These are phyloP conservation scores for Sclerodermus sp. DNA, from an alignment of 2,888 invertebrate species.

Conservation along the genomic window DNA sequence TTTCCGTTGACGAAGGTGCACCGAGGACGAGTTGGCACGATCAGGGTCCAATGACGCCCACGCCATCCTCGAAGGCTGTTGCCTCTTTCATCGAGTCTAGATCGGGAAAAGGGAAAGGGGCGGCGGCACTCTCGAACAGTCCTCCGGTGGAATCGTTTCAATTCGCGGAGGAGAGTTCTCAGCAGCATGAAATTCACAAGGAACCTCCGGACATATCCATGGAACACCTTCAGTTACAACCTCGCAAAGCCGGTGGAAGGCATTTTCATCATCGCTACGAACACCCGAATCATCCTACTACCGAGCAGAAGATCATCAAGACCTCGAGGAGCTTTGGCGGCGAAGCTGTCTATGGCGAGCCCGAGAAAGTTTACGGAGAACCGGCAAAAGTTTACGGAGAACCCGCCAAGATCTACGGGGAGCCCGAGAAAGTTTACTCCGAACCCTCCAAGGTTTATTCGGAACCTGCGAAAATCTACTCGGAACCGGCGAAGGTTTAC, in stretches of 20 bases:
- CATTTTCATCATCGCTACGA: slow-evolving; percentile 37
- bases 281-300: too few species aligned
- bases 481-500: slow-evolving; percentile 62
- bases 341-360: slow-evolving; percentile 60
- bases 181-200: slow-evolving; percentile 36
- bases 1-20: slow-evolving; percentile 63
- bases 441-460: slow-evolving; percentile 62
- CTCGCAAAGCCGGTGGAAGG: slow-evolving; percentile 56
- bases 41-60: slow-evolving; percentile 37
- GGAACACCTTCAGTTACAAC: slow-evolving; percentile 53
- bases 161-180: slow-evolving; percentile 46
- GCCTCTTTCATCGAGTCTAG: too few species aligned
- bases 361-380: slow-evolving; percentile 59
- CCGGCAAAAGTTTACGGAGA: slow-evolving; percentile 53
- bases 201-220: slow-evolving; percentile 36
- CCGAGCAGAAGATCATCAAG: slow-evolving; percentile 57
- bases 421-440: slow-evolving; percentile 55
- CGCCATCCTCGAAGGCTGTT: slow-evolving; percentile 22
- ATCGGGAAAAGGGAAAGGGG: too few species aligned
- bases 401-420: slow-evolving; percentile 52
- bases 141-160: too few species aligned
- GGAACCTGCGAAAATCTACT: slow-evolving; percentile 64
- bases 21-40: slow-evolving; percentile 59
- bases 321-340: slow-evolving; percentile 58
- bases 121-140: too few species aligned